These are phyloP conservation scores for Tupiocoris notatus DNA, from an alignment of 2,888 invertebrate genomes.

Conservation along the genomic window DNA sequence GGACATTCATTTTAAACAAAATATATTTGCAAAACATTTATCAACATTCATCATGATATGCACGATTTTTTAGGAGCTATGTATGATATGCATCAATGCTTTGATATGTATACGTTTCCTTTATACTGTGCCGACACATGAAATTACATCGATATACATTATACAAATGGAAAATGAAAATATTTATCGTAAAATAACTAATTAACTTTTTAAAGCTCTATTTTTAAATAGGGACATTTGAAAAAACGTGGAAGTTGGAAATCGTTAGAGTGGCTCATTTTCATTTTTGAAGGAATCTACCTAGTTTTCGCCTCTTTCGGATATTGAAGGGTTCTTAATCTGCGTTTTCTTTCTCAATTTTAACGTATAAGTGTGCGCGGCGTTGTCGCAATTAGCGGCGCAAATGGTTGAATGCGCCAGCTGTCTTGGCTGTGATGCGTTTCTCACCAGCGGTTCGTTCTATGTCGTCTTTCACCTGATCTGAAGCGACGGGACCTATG, in stretches of 20 bases:
- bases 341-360: neutral
- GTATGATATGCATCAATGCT: conserved; percentile 45
- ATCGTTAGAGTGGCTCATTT: neutral
- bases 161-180: neutral
- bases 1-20: conserved; percentile 31
- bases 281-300: neutral
- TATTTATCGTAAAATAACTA: neutral
- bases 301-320: neutral
- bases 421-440: conserved; percentile 62
- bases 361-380: neutral
- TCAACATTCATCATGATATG: conserved; percentile 37
- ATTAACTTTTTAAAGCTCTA: conserved; percentile 22
- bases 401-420: conserved; percentile 39
- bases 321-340: neutral
- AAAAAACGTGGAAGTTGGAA: conserved; percentile 21
- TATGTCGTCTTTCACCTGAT: conserved; percentile 68
- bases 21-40: conserved; percentile 32
- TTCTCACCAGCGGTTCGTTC: conserved; percentile 82
- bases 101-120: conserved; percentile 46
- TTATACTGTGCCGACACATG: conserved; percentile 47
- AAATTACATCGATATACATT: conserved; percentile 21
- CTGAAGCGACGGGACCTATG: conserved; percentile 79
- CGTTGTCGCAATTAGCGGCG: conserved; percentile 23
- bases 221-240: neutral
- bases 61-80: conserved; percentile 45